Evolutionary conservation across 2,888 invertebrate species (phyloP), one percentile per base, ranked within the genome.

Genomic region (Polydrusus tereticollis): DNA sequence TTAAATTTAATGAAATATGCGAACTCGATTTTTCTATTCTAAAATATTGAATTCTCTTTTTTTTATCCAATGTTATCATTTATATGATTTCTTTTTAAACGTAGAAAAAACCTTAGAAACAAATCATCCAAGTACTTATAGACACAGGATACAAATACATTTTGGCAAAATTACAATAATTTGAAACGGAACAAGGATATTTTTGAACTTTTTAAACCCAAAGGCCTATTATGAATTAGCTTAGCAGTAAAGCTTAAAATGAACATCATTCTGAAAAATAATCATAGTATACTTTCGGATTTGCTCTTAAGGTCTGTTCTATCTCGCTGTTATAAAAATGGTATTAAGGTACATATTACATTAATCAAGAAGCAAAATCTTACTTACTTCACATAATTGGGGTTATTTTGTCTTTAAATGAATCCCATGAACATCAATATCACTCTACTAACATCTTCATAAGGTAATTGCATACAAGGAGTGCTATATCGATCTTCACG

Each of bases 1-100:
- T 80, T 75, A 76, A 76, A 59, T 73, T 80, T 79, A 81, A 80
- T 78, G 76, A 80, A 81, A 80, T 60, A 60, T 81, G 79, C 80
- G 79, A 81, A 81, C 79, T 78, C 71, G 67, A 71, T 68, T 67
- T 58, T 71, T 68, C 74, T 74, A 74, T 68, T 74, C 74, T 74
- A 74, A 63, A 70, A 72, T 72, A 72, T 69, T 72, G 72, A 71
- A 74, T 71, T 71, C 70, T 63, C 59, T 23, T 62, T 62, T 62
- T 18, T 60, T 57, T 62, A 43, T 59, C 59, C 41, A 64, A 43
- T 57, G 36, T 65, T 20, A 59, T 50, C 43, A 29, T 59, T 70
- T 50, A 18, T 33, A 33, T 38, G 33, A 33, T 63, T 55, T 45
- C 16, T 62, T 23, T 55, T 57, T 45, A 38, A 47, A 14, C 55